phyloP scores from a whole-genome alignment of 2,797 vertebrate genomes.

The Chrysolophus pictus region DNA sequence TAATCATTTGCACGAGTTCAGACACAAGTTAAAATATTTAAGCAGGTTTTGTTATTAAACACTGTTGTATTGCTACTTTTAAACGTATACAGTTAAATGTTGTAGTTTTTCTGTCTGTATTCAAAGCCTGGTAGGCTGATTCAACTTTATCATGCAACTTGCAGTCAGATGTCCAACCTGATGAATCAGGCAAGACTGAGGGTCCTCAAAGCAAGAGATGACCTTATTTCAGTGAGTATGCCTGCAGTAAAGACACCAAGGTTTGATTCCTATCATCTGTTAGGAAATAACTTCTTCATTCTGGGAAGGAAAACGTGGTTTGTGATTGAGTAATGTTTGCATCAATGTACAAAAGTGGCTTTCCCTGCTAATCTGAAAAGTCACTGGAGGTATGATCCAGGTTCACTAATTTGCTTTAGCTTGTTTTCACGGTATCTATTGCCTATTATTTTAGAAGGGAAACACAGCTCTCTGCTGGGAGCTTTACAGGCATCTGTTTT shows the following conservation, averaged over 20 bases:
- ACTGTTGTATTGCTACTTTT: not conserved
- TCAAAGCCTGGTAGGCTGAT: slow-evolving; percentile 14
- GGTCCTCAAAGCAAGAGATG: slow-evolving; percentile 96
- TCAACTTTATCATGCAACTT: slow-evolving; percentile 48
- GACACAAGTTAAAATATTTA: not conserved
- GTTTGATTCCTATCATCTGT: not conserved
- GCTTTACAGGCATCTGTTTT: not conserved
- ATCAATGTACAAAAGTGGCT: not conserved
- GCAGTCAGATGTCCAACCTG: slow-evolving; percentile 98
- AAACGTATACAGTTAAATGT: not conserved
- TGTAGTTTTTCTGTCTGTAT: not conserved
- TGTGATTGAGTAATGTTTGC: not conserved
- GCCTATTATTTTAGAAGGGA: not conserved
- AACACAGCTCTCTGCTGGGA: not conserved
- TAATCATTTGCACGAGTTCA: not conserved
- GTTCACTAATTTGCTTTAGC: not conserved
- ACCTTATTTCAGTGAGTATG: slow-evolving; percentile 93
- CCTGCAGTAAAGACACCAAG: not conserved
- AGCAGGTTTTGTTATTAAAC: not conserved
- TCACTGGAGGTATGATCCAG: not conserved
- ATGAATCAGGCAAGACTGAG: slow-evolving; percentile 99
- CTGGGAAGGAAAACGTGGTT: not conserved
- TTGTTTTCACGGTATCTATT: not conserved
- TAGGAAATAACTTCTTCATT: not conserved
- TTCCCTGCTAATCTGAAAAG: not conserved